Conservation (phyloP, 2,797 vertebrate genomes). For the Arctocebus calabarensis region DNA sequence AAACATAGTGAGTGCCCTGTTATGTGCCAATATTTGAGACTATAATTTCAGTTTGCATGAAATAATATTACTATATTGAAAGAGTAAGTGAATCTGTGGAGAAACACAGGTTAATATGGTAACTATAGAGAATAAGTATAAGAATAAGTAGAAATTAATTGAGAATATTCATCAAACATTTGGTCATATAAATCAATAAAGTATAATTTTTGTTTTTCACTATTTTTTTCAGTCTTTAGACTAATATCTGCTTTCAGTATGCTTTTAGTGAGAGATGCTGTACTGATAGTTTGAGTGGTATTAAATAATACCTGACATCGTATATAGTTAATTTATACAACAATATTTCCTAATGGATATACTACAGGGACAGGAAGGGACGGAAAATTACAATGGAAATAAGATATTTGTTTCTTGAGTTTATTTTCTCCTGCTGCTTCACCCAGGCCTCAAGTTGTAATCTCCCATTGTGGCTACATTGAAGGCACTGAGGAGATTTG, state of each 20-base stretch:
- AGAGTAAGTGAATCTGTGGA: neutral
- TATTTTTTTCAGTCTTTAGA: neutral
- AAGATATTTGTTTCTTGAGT: neutral
- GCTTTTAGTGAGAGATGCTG: neutral
- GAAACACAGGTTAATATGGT: neutral
- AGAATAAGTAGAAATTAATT: neutral
- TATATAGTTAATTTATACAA: neutral
- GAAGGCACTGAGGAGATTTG: neutral
- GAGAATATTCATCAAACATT: neutral
- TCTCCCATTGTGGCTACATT: neutral
- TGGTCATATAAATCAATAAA: neutral
- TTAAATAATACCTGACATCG: neutral
- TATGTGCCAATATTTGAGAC: neutral
- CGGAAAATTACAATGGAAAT: neutral
- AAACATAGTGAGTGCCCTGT: neutral
- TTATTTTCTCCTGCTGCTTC: neutral
- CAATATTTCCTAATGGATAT: neutral
- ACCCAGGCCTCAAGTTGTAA: neutral
- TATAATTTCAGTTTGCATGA: neutral
- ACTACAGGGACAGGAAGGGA: rapidly evolving
- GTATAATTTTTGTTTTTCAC: neutral
- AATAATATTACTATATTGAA: neutral
- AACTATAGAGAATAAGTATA: neutral
- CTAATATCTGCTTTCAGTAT: neutral
- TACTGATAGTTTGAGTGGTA: neutral